Evolutionary conservation across 2,888 invertebrate species (phyloP).

Genomic region (Drosophila lacicola): DNA sequence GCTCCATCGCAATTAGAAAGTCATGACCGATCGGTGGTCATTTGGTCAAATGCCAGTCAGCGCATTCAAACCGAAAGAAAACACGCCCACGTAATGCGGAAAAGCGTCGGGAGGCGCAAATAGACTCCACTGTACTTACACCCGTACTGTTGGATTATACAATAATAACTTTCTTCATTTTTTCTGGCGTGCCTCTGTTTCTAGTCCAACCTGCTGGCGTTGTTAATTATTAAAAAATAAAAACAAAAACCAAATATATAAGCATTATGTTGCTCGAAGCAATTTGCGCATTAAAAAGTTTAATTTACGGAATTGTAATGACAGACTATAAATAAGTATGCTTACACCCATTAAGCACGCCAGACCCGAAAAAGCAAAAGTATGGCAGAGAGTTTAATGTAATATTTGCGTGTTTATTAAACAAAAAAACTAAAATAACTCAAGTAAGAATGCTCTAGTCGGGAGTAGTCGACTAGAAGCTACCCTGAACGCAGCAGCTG

Average conservation of each 20-base stretch:
- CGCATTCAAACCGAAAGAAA: constrained; percentile 10
- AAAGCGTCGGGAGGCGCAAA: constrained; percentile 41
- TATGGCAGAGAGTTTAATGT: constrained; percentile 64
- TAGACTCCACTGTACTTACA: background rate
- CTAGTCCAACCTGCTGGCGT: constrained; percentile 31
- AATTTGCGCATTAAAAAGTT: constrained; percentile 81
- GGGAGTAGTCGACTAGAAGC: too few species aligned
- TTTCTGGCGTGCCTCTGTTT: constrained; percentile 23
- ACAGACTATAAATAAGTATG: constrained; percentile 72
- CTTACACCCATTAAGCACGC: constrained; percentile 70
- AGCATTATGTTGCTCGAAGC: constrained; percentile 62
- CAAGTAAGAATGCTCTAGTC: too few species aligned
- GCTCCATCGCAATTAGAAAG: constrained; percentile 66
- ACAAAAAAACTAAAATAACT: constrained; percentile 29
- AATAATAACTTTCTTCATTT: constrained; percentile 71
- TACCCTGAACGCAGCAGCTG: too few species aligned
- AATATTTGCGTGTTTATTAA: constrained; percentile 79
- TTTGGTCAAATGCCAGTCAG: constrained; percentile 44
- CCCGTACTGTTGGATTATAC: constrained; percentile 54
- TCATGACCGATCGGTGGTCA: constrained; percentile 57
- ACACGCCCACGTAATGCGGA: constrained; percentile 73
- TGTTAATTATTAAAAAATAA: constrained; percentile 62
- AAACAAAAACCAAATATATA: too few species aligned
- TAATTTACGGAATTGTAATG: constrained; percentile 79
- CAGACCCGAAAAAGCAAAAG: constrained; percentile 56